Base-by-base conservation (phyloP, 2,113 vertebrate genomes). In the Oenanthe melanoleuca region DNA sequence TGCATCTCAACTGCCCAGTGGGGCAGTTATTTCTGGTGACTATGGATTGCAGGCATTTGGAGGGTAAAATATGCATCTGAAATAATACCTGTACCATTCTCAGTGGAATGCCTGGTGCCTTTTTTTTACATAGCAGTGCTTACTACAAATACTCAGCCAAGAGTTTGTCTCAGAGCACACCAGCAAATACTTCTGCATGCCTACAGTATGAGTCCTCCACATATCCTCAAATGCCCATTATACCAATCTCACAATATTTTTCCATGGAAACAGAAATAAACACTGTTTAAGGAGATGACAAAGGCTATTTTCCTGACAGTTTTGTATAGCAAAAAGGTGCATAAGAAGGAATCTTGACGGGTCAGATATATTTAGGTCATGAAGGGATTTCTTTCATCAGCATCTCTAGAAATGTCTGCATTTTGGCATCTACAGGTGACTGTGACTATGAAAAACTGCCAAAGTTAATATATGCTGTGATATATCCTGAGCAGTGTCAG, bases 1-100 rank as follows among this genome's bases (percentile, higher is more conserved):
- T 95, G 49, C 92, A 91, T 78, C 75, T 70, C 60, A 96, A 86
- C 82, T 88, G 85, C 44, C 82, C 60, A 40, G 50, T 18, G 44
- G 87, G 34, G 59, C 88, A 94, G 82, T 94, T 94, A 94, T 88
- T 93, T 92, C 84, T 82, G 82, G 56, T 92, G 63, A 29, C 61
- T 24, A 14, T 26, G 72, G 57, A 83, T 81, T 95, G 64, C 89
- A 95, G 80, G 25, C 83, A 52, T 65, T 71, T 57, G 25, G 67
- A 84, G 14, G 31, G 42, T 40, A 91, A 92, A 93, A 80, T 8
- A n/a, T 16, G 7, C 38, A 25, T 85, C 50, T 57, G 44, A 89
- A 80, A 67, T 29, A 3, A 38, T 20, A 42, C n/a, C 18, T 73
- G 40, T 26, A 16, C 23, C 11, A 13, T 44, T 14, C 38, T 91